Percentiles rank a stretch among this genome's conserved stretches.
phyloP scores from a whole-genome alignment of 35 echinoderm and acorn worm species.

The Nesometra sesokonis region DNA sequence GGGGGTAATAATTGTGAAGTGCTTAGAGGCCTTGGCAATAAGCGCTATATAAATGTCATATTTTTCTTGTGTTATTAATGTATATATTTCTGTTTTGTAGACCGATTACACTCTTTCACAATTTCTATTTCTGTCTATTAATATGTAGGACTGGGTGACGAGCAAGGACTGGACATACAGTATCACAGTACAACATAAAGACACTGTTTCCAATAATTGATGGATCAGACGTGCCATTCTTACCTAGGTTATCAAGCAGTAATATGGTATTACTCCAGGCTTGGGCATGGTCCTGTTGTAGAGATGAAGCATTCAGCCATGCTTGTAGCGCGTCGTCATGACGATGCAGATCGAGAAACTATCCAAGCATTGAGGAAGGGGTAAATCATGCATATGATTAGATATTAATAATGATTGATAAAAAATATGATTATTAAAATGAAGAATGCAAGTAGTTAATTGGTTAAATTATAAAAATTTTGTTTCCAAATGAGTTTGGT shows the following conservation, averaged over 20 bases:
- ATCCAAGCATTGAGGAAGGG: conserved; percentile 3
- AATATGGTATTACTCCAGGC: conserved; percentile 66
- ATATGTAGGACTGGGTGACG: too few relatives aligned
- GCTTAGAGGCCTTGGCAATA: too few relatives aligned
- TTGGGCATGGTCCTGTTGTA: conserved; percentile 52
- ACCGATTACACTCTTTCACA: too few relatives aligned
- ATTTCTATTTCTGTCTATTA: too few relatives aligned
- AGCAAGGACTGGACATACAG: too few relatives aligned
- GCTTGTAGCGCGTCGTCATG: conserved; percentile 59
- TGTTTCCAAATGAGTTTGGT: too few relatives aligned
- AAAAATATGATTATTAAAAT: background rate
- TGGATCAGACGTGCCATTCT: conserved; percentile 5
- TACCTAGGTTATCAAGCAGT: conserved; percentile 61
- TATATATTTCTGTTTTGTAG: too few relatives aligned
- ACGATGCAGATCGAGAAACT: conserved; percentile 63
- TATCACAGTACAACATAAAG: too few relatives aligned
- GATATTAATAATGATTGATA: background rate
- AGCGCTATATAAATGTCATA: too few relatives aligned
- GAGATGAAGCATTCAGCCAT: conserved; percentile 82
- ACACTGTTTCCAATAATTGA: background rate
- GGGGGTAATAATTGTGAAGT: too few relatives aligned
- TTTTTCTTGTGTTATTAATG: too few relatives aligned
- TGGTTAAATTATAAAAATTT: background rate
- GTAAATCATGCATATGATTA: background rate
- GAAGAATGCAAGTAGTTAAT: background rate